Evolutionary conservation across 92 coral and sea anemone species (phyloP), one percentile per base, ranked within the genome.

Genomic region (Galaxea fascicularis): DNA sequence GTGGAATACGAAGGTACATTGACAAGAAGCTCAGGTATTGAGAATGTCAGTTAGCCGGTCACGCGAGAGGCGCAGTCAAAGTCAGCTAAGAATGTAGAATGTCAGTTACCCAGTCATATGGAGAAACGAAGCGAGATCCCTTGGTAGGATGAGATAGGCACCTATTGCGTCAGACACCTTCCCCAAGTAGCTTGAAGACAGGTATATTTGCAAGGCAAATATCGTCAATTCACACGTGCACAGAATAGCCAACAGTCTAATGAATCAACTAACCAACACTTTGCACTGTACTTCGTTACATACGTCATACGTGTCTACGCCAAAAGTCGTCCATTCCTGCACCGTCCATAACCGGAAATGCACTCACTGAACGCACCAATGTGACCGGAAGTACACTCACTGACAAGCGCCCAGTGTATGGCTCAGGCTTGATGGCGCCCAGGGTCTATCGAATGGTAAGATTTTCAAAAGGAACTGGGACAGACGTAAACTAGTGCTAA

Each of bases 391-490:
- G 58, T 53, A 44, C 41, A 20, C 70, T 82, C 27, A 39, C 44
- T 25, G 86, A 58, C 51, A 63, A 56, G 58, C 63, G 63, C 45
- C 56, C 85, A 31, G 77, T 28, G 10, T 82, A 82, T 28, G 86
- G 29, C 54, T 52, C 69, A 71, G 78, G 78, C 86, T 57, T 71
- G 70, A 24, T 70, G 86, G 71, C 29, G 57, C 59, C 78, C 86
- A 82, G 71, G 71, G 44, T 82, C 71, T 41, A 18, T 58, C 86
- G 78, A 56, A 56, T 57, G 86, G 86, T 82, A 82, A 82, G 86
- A 44, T 54, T 57, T 39, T 44, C 16, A 17, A 27, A 63, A 45
- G 45, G 64, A 71, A 54, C 59, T 56, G 60, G 30, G 77, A 9
- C 26, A 15, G 10, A 60, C 1, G 4, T 24, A 21, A 60, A 12